Evolutionary conservation across 2,113 vertebrate genomes (phyloP), one percentile per base, ranked within the genome.

Genomic region (Stegastes partitus): DNA sequence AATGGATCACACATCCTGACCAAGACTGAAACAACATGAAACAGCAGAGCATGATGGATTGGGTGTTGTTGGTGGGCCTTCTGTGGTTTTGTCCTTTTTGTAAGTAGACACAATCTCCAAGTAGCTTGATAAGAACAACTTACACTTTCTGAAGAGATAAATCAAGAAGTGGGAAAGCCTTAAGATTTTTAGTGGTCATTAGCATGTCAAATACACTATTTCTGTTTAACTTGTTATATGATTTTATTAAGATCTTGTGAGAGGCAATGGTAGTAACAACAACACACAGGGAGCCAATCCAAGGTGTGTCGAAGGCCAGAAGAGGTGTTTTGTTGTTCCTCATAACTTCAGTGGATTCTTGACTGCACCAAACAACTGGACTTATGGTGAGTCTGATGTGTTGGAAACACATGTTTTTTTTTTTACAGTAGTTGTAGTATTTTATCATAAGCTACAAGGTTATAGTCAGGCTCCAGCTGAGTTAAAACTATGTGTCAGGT

Each of bases 361-460:
- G 45, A 2, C 0, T 0, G 5, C 0, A 16, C 0, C 0, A 2
- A 1, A 0, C 0, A 0, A 2, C 4, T 22, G 0, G 1, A 18
- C 0, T 12, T 1, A 42, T 2, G 2, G 39, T 42, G 39, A 42
- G 39, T 42, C 4, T 31, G 8, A 31, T 31, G 31, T 0, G 0
- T 16, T 0, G 0, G 5, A 0, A 0, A 0, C 2, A 0, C 0
- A 0, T 31, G 4, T 31, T 31, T 6, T 31, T 31, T 31, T 6
- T 31, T 12, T 42, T 42, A 42, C 39, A 42, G 28, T 28, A 28
- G 28, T 28, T 28, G 31, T 31, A 31, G 31, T 31, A 31, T 31
- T 42, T 42, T 14, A 42, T 14, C 10, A 42, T 4, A 42, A 42
- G 39, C 11, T 42, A 42, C 4, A 2, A 12, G 11, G 3, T 2